These are phyloP conservation scores for Drosophila longiperda DNA, from an alignment of 2,888 invertebrate species.

Conservation along the genomic window DNA sequence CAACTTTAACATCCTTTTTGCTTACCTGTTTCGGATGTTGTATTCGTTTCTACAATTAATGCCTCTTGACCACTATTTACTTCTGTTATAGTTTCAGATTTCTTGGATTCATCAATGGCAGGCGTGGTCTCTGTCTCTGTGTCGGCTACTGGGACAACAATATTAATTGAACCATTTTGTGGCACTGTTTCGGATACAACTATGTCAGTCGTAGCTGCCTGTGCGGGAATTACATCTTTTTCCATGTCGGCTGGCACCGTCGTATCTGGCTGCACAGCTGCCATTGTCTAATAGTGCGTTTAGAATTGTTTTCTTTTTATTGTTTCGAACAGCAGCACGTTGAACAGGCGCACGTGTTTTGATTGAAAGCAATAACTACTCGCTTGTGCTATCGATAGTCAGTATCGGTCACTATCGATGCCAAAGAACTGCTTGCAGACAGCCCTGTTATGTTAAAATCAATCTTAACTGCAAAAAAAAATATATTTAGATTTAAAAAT, in stretches of 20 bases:
- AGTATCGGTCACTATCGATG: neutral
- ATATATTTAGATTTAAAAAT: neutral
- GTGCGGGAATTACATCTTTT: neutral
- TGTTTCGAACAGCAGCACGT: slow-evolving; percentile 36
- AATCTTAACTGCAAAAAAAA: neutral
- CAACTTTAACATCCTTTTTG: neutral
- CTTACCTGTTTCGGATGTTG: slow-evolving; percentile 40
- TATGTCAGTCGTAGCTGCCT: neutral
- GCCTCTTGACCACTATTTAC: neutral
- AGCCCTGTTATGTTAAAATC: neutral
- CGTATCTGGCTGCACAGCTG: slow-evolving; percentile 32
- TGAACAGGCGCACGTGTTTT: slow-evolving; percentile 60
- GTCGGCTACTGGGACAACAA: neutral
- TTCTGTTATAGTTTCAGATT: neutral
- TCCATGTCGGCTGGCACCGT: slow-evolving; percentile 23
- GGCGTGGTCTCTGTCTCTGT: slow-evolving; percentile 4
- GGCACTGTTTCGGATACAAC: neutral
- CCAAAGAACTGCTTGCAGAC: neutral
- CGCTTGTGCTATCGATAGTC: slow-evolving; percentile 35
- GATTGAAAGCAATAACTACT: slow-evolving; percentile 12
- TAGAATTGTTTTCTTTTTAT: neutral
- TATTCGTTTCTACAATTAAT: neutral
- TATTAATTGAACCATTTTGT: neutral
- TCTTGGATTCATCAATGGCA: neutral
- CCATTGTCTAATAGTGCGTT: slow-evolving; percentile 2